phyloP scores from a whole-genome alignment of 2,888 invertebrate species.

The Halictus ligatus region DNA sequence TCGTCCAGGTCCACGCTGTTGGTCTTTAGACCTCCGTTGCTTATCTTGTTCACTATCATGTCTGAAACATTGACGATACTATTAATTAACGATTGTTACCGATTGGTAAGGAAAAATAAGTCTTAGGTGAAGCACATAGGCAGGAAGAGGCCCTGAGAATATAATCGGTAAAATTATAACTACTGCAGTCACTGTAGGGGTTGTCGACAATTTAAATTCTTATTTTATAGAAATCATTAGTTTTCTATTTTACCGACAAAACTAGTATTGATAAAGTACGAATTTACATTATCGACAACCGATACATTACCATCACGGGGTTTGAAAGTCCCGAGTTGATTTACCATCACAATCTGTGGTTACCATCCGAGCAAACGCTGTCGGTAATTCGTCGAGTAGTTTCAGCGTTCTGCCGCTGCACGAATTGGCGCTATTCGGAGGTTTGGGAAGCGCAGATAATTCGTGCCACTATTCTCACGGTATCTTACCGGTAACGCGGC shows the following conservation, averaged over 20 bases:
- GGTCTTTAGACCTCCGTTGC: conserved; percentile 85
- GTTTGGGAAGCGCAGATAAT: background rate
- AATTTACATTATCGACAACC: background rate
- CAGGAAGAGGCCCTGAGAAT: background rate
- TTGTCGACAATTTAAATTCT: background rate
- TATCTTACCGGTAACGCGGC: no score
- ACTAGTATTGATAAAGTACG: no score
- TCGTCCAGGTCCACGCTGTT: conserved; percentile 88
- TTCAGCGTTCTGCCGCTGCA: background rate
- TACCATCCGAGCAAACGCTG: background rate
- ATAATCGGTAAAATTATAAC: no score
- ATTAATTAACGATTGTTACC: background rate
- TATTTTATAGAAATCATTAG: background rate
- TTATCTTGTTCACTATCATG: conserved; percentile 84
- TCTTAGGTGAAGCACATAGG: background rate
- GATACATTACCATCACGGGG: background rate
- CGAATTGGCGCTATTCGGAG: background rate
- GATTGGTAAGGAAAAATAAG: background rate
- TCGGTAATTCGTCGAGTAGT: background rate
- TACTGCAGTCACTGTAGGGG: background rate
- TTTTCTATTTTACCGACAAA: background rate
- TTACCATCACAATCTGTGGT: background rate
- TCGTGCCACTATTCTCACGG: no score
- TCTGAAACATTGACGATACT: conserved; percentile 75
- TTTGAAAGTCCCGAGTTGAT: no score